These are phyloP conservation scores for Callopanchax toddi DNA, from an alignment of 2,113 vertebrate species.

Conservation along the genomic window DNA sequence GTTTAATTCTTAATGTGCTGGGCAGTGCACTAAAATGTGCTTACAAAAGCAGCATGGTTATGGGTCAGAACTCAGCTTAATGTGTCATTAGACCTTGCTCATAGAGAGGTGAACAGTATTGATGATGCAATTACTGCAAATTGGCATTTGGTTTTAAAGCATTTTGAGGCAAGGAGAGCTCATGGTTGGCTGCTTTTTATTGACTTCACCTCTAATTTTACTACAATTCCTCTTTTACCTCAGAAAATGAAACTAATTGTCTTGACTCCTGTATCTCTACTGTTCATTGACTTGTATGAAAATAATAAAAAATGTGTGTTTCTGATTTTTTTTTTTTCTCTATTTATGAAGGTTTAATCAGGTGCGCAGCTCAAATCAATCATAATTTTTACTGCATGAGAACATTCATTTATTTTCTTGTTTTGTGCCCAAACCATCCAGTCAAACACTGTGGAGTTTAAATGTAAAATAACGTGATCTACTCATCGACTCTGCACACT, in stretches of 20 bases:
- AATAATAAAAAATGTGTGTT: too few relatives aligned
- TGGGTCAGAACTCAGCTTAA: not conserved
- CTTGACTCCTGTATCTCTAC: too few relatives aligned
- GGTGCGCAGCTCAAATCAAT: too few relatives aligned
- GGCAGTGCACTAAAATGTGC: not conserved
- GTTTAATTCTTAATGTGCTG: not conserved
- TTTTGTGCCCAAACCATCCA: too few relatives aligned
- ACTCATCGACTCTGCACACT: too few relatives aligned
- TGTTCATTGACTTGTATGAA: too few relatives aligned
- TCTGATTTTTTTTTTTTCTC: too few relatives aligned
- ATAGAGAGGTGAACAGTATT: not conserved
- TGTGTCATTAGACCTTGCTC: not conserved
- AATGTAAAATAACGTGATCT: too few relatives aligned
- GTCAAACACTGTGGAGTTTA: too few relatives aligned
- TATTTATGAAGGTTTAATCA: too few relatives aligned
- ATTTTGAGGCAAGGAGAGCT: not conserved
- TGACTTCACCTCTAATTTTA: not conserved
- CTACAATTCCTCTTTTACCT: not conserved
- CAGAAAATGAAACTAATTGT: not conserved
- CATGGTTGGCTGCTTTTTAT: not conserved
- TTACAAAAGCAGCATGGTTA: not conserved
- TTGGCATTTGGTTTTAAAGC: not conserved
- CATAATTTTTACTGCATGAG: too few relatives aligned
- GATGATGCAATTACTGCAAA: conserved; percentile 1
- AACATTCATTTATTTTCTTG: too few relatives aligned